Evolutionary conservation across 2,888 invertebrate species (phyloP).

Genomic region (Schrankia costaestrigalis): DNA sequence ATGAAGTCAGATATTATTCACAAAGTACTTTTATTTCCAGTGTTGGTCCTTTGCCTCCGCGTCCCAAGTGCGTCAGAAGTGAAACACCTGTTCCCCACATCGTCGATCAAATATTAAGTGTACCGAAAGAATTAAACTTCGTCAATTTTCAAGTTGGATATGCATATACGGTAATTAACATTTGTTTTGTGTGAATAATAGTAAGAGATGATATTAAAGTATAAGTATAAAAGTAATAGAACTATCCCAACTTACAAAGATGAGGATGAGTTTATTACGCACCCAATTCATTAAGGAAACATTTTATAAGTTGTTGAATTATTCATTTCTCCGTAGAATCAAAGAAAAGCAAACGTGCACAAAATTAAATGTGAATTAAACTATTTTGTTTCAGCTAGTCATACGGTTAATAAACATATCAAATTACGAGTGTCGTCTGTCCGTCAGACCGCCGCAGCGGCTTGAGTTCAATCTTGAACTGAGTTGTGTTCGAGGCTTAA

Average conservation of each 20-base stretch:
- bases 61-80: slow-evolving; percentile 27
- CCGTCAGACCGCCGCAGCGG: slow-evolving; percentile 52
- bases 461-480: slow-evolving; percentile 46
- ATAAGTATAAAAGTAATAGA: background rate
- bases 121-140: slow-evolving; percentile 54
- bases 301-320: too few relatives aligned
- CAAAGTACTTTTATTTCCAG: too few relatives aligned
- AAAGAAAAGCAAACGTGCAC: too few relatives aligned
- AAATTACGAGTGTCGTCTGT: slow-evolving; percentile 48
- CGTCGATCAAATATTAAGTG: too few relatives aligned
- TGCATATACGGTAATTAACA: slow-evolving; percentile 42
- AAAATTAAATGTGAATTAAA: background rate
- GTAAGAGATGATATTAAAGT: background rate
- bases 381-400: slow-evolving; percentile 33
- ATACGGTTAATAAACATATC: slow-evolving; percentile 58
- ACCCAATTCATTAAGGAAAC: too few relatives aligned
- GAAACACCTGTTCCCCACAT: too few relatives aligned
- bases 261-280: too few relatives aligned
- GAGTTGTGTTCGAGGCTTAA: slow-evolving; percentile 41
- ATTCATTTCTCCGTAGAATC: too few relatives aligned
- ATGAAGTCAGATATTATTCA: background rate
- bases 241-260: too few relatives aligned
- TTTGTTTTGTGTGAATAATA: background rate
- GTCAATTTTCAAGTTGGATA: slow-evolving; percentile 58
- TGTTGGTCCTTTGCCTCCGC: too few relatives aligned